These are phyloP conservation scores for Scarus forsteni DNA, from an alignment of 2,797 vertebrate genomes.

Conservation along the genomic window DNA sequence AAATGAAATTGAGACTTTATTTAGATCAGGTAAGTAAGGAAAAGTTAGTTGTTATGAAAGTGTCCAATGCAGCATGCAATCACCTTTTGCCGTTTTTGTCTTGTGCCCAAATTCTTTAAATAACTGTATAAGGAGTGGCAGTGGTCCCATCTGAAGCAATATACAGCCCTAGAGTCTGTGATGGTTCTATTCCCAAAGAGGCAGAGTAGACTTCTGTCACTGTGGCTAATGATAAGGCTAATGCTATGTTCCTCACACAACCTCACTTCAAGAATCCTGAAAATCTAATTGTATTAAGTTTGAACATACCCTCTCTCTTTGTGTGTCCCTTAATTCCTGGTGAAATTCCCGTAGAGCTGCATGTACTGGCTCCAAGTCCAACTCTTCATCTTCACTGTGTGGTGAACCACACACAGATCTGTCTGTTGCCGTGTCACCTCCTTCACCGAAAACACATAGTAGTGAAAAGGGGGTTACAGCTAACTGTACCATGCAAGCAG, in stretches of 20 bases:
- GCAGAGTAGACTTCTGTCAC: neutral
- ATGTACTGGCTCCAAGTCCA: slow-evolving; percentile 79
- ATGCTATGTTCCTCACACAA: too few relatives aligned
- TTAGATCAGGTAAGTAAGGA: too few relatives aligned
- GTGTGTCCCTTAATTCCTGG: slow-evolving; percentile 82
- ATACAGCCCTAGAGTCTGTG: too few relatives aligned
- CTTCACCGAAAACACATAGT: slow-evolving; percentile 49
- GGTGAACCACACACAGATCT: slow-evolving; percentile 24
- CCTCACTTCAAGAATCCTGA: too few relatives aligned
- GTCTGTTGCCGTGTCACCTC: slow-evolving; percentile 53
- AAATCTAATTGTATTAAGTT: slow-evolving; percentile 1
- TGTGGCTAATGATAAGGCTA: neutral
- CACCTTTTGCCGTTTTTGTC: too few relatives aligned
- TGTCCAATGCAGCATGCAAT: too few relatives aligned
- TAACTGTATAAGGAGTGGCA: too few relatives aligned
- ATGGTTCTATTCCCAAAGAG: too few relatives aligned
- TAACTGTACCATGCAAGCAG: neutral
- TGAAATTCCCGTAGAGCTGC: slow-evolving; percentile 74
- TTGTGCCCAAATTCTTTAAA: too few relatives aligned
- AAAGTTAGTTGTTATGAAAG: too few relatives aligned
- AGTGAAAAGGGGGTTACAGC: neutral
- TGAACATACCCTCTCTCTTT: slow-evolving; percentile 82
- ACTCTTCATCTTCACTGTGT: slow-evolving; percentile 66
- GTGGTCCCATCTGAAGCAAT: too few relatives aligned
- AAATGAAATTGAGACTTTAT: too few relatives aligned